Base-by-base conservation (phyloP, 1,140 invertebrate genomes). In the Bilobella aurantiaca region DNA sequence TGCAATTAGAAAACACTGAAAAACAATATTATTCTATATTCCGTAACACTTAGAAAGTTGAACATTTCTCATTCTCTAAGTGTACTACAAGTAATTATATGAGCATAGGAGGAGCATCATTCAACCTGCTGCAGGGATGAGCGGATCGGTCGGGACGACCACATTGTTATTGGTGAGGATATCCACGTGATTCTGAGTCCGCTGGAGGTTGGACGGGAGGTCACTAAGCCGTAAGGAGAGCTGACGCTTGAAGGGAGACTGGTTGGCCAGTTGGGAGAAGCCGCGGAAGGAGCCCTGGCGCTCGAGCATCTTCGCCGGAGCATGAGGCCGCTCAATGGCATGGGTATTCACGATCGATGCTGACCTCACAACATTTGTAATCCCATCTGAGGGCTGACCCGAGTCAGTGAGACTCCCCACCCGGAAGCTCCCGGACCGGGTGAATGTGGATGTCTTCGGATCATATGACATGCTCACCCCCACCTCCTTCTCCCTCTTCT, bases 401-500 rank as follows among this genome's bases (percentile, higher is more conserved):
- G 62, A 56, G n/a, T 94, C 91, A 18, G 90, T 93, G 3, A 94
- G 75, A 61, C 87, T 85, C 23, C 85, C 83, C 73, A 87, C 88
- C 63, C 93, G 81, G 79, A 97, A 97, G 57, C 91, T 95, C 1
- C 94, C 94, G 65, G 86, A 90, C 34, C 94, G 82, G 1, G 92
- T 95, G 75, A 97, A 98, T 21, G 90, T 92, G 18, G 90, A 90
- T 74, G 88, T 91, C 71, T 90, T 89, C n/a, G 89, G 84, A 77
- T 94, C 94, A 77, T 91, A 96, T 68, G 88, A 91, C 88, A 93
- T 91, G 5, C 89, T 91, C 1, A 96, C 93, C 30, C 87, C 88
- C 75, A 89, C 93, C 78, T 99, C 94, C 76, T 96, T 96, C 75
- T 99, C 97, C 67, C 97, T 81, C 71, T 93, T 90, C 77, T 98